phyloP scores from a whole-genome alignment of 1,140 invertebrate genomes.

The Dendrolimus punctatus region DNA sequence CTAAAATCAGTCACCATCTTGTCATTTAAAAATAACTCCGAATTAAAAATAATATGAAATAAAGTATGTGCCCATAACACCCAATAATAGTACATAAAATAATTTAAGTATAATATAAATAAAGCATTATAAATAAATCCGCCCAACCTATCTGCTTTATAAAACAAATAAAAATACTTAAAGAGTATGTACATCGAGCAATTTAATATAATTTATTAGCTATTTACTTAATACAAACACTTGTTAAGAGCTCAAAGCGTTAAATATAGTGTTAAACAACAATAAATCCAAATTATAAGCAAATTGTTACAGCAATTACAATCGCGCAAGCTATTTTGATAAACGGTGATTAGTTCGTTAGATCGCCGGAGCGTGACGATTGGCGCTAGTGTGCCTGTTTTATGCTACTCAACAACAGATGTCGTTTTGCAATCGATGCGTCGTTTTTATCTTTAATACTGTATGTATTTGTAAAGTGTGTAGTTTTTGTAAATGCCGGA shows the following conservation, averaged over 20 bases:
- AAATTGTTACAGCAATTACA: conserved; percentile 38
- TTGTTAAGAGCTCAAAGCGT: conserved; percentile 2
- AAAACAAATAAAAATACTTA: too few species aligned
- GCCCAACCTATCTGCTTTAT: too few species aligned
- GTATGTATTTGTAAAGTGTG: too few species aligned
- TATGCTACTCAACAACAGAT: conserved; percentile 50
- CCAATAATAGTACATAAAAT: too few species aligned
- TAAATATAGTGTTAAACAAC: conserved; percentile 22
- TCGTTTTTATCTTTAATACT: neutral
- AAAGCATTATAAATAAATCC: too few species aligned
- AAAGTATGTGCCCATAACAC: conserved; percentile 3
- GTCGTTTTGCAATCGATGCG: conserved; percentile 23
- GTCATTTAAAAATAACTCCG: too few species aligned
- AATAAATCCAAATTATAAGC: conserved; percentile 48
- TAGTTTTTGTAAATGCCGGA: too few species aligned
- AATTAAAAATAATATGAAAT: conserved; percentile 4
- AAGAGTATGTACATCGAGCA: neutral
- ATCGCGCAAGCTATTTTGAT: conserved; percentile 23
- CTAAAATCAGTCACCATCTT: too few species aligned
- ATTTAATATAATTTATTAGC: conserved; percentile 7
- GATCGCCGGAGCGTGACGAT: conserved; percentile 25
- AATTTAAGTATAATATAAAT: too few species aligned
- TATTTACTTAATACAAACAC: conserved; percentile 11
- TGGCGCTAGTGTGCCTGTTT: conserved; percentile 17
- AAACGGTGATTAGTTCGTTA: conserved; percentile 20